These are phyloP conservation scores for Drosophila longiperda DNA, from an alignment of 2,888 invertebrate genomes.

Conservation along the genomic window DNA sequence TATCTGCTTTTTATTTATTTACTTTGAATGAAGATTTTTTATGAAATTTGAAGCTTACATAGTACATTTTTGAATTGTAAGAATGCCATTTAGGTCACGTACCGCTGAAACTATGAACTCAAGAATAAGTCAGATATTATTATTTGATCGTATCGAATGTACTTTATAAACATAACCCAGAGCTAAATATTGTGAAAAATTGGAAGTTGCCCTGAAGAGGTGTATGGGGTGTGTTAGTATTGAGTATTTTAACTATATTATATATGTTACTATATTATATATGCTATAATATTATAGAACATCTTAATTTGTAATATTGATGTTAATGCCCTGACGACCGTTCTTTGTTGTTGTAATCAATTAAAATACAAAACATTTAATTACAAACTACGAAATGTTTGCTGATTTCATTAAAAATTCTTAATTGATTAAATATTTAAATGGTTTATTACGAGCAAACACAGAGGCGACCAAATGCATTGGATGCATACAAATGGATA, in stretches of 20 bases:
- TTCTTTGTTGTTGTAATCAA: conserved; percentile 16
- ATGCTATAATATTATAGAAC: background rate
- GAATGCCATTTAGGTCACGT: conserved; percentile 47
- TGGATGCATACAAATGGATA: background rate
- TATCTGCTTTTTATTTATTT: background rate
- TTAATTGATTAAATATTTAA: conserved; percentile 53
- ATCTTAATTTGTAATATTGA: conserved; percentile 25
- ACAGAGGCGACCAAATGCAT: background rate
- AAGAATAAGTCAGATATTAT: background rate
- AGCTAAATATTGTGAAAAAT: background rate
- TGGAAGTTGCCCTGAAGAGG: background rate
- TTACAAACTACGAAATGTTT: conserved; percentile 15
- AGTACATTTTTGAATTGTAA: conserved; percentile 1
- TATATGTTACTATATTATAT: background rate
- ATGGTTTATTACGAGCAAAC: conserved; percentile 50
- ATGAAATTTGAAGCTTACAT: background rate
- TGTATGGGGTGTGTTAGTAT: background rate
- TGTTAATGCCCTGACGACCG: conserved; percentile 14
- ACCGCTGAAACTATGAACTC: conserved; percentile 13
- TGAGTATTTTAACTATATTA: background rate
- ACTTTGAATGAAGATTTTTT: background rate
- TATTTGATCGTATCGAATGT: background rate
- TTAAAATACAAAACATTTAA: conserved; percentile 37
- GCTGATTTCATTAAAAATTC: conserved; percentile 44
- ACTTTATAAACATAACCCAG: background rate